These are phyloP conservation scores for Atta colombica DNA, from an alignment of 1,140 invertebrate genomes.

Conservation along the genomic window DNA sequence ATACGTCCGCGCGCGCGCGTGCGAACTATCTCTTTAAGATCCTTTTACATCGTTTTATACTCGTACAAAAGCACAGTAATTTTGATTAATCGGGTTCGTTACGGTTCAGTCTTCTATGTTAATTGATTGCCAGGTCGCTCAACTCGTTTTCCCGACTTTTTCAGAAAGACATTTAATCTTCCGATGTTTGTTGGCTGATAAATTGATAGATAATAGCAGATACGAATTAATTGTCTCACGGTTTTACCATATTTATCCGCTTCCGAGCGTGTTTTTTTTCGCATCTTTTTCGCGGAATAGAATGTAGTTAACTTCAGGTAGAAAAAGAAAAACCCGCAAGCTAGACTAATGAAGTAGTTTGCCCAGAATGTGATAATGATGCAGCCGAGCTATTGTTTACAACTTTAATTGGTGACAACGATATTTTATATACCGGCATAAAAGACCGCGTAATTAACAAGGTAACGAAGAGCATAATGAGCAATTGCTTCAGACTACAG, in stretches of 20 bases:
- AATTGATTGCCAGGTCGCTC: conserved; percentile 27
- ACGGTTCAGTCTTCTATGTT: conserved; percentile 18
- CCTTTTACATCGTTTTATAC: background rate
- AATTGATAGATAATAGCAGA: conserved; percentile 22
- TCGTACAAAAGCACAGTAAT: background rate
- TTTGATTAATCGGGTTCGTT: conserved; percentile 29
- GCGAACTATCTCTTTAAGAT: background rate
- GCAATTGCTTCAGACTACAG: conserved; percentile 31
- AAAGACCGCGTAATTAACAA: conserved; percentile 33
- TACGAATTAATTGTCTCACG: conserved; percentile 28
- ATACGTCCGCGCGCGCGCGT: background rate
- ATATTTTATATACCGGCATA: conserved; percentile 29
- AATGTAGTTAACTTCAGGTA: background rate
- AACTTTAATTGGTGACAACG: conserved; percentile 40
- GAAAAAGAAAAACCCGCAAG: background rate
- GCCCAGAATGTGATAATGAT: background rate
- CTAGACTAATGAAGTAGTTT: conserved; percentile 11
- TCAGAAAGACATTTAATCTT: background rate
- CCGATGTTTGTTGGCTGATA: conserved; percentile 34
- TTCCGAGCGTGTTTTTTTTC: background rate
- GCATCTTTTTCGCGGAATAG: background rate
- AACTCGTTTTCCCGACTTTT: conserved; percentile 6
- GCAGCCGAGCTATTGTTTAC: conserved; percentile 2
- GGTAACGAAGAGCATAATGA: conserved; percentile 19
- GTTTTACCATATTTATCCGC: background rate